phyloP scores from a whole-genome alignment of 2,113 vertebrate genomes.

The Furnarius figulus region DNA sequence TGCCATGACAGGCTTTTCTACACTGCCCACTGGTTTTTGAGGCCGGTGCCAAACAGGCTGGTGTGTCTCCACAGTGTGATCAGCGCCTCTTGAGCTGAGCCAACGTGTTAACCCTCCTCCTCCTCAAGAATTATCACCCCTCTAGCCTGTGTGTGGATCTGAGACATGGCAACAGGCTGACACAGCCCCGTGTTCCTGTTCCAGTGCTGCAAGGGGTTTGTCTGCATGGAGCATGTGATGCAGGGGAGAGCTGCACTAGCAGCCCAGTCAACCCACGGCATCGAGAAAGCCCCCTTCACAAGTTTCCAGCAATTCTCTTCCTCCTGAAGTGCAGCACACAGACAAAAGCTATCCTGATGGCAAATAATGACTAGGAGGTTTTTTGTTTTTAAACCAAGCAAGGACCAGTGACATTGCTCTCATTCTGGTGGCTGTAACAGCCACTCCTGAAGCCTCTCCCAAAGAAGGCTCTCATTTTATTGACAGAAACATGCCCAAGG shows the following conservation, averaged over 20 bases:
- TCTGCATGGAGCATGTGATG: not conserved
- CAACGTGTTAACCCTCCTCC: not conserved
- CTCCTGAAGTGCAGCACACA: not conserved
- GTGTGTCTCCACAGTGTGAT: not conserved
- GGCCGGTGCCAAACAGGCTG: not conserved
- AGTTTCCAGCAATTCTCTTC: not conserved
- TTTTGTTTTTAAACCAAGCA: not conserved
- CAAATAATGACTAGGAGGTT: not conserved
- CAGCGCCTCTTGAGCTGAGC: not conserved
- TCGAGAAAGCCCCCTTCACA: not conserved
- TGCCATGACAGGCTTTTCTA: not conserved
- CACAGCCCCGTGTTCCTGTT: not conserved
- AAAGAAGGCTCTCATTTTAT: not conserved
- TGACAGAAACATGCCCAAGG: not conserved
- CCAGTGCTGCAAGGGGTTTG: not conserved
- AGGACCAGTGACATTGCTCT: not conserved
- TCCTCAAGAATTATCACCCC: not conserved
- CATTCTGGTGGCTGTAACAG: not conserved
- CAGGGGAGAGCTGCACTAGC: not conserved
- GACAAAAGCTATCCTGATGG: not conserved
- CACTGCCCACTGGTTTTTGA: not conserved
- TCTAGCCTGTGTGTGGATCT: not conserved
- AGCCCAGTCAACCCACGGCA: not conserved
- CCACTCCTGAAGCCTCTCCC: not conserved
- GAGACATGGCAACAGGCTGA: not conserved